Conservation (phyloP, 64 coral and sea anemone genomes). For the Montipora cactus region DNA sequence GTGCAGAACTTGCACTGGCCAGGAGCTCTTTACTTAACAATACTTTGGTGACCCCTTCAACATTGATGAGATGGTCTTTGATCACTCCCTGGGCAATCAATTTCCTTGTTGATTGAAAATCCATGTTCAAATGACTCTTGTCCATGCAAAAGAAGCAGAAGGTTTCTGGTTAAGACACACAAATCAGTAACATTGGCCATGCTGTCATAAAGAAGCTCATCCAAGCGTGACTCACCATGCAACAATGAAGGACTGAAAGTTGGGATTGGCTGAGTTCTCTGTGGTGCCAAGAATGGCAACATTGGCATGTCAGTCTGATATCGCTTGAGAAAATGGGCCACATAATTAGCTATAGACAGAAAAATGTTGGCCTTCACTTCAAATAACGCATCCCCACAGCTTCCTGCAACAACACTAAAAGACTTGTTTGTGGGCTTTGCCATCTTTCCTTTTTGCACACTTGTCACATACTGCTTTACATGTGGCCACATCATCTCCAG, state of each 20-base stretch:
- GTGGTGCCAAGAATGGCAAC: constrained; percentile 28
- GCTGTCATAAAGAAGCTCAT: constrained; percentile 34
- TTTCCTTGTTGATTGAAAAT: constrained; percentile 64
- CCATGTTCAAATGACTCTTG: constrained; percentile 61
- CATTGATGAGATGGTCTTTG: constrained; percentile 70
- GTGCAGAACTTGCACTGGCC: constrained; percentile 18
- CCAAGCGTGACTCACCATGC: constrained; percentile 55
- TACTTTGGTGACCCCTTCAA: constrained; percentile 32
- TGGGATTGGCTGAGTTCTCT: constrained; percentile 57
- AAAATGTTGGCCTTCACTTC: not conserved
- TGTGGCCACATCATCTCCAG: constrained; percentile 75
- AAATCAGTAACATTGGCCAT: constrained; percentile 39
- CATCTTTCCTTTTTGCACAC: constrained; percentile 53
- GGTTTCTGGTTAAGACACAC: constrained; percentile 8
- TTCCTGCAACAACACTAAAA: no score
- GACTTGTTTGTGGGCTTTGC: not conserved
- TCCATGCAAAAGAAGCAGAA: constrained; percentile 66
- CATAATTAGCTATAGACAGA: constrained; percentile 8
- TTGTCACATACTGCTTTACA: constrained; percentile 52
- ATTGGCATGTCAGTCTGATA: constrained; percentile 66
- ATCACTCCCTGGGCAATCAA: constrained; percentile 65
- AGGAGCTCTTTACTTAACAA: constrained; percentile 36
- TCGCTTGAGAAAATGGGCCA: constrained; percentile 54
- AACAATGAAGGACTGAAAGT: constrained; percentile 9
- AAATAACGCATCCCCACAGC: not conserved